A percentile compares a stretch with the other conserved stretches of the same genome.
Conservation (phyloP, 2,888 invertebrate genomes). For the Aelia acuminata region DNA sequence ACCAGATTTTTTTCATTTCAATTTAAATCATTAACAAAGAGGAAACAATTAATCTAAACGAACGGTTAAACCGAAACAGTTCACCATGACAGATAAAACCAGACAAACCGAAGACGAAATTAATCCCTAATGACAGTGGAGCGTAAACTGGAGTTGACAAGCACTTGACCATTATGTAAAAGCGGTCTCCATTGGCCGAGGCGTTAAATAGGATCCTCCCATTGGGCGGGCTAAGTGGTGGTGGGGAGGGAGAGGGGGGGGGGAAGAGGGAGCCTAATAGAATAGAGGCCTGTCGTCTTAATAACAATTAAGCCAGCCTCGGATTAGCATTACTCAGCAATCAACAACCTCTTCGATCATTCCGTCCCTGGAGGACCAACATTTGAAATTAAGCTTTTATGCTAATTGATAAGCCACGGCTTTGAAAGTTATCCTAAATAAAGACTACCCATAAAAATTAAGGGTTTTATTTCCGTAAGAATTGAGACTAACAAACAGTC, state of each 20-base stretch:
- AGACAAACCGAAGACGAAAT: not conserved
- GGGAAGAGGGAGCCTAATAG: conserved; percentile 6
- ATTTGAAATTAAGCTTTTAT: conserved; percentile 21
- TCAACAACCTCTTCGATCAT: conserved; percentile 37
- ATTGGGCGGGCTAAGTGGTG: conserved; percentile 38
- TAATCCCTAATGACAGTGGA: conserved; percentile 8
- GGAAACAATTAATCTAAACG: not conserved
- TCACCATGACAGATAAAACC: not conserved
- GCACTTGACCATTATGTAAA: conserved; percentile 27
- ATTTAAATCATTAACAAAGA: not conserved
- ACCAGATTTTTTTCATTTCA: no score
- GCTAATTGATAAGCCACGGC: not conserved
- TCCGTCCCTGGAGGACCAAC: not conserved
- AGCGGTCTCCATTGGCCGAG: not conserved
- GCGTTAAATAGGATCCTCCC: conserved; percentile 30
- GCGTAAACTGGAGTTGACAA: conserved; percentile 2
- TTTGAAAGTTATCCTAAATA: not conserved
- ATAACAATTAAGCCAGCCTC: conserved; percentile 22
- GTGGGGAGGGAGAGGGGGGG: not conserved
- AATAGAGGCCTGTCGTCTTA: conserved; percentile 33
- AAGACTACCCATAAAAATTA: not conserved
- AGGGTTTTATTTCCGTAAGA: not conserved
- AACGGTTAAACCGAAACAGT: not conserved
- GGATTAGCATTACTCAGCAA: conserved; percentile 43
- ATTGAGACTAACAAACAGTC: no score